phyloP scores from a whole-genome alignment of 2,797 vertebrate genomes.

The Betta splendens region DNA sequence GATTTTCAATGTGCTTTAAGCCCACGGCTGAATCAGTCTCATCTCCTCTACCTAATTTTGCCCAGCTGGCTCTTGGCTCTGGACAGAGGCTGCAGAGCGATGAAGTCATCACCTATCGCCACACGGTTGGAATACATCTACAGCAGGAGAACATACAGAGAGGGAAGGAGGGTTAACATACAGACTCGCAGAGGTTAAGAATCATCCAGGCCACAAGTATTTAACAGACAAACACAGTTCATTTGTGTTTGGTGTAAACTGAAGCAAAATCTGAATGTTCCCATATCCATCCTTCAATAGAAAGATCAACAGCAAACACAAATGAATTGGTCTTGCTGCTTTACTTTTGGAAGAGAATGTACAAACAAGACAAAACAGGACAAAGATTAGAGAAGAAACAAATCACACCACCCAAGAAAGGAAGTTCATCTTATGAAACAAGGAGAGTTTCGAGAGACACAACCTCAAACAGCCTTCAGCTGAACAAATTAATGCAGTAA shows the following conservation, averaged over 20 bases:
- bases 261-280: too few species aligned
- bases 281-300: too few species aligned
- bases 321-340: too few species aligned
- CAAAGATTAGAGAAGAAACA: conserved; percentile 53
- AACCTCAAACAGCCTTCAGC: conserved; percentile 20
- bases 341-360: too few species aligned
- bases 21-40: conserved; percentile 49
- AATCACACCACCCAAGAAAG: conserved; percentile 41
- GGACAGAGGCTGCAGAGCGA: conserved; percentile 99
- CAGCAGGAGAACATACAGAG: conserved; percentile 77
- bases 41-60: conserved; percentile 98
- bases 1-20: conserved; percentile 14
- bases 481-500: conserved; percentile 39
- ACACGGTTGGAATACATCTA: conserved; percentile 98
- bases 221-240: too few species aligned
- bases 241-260: too few species aligned
- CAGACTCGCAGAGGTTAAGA: conserved; percentile 60
- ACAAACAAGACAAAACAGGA: conserved; percentile 24
- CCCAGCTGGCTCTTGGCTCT: conserved; percentile 99
- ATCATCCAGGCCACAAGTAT: neutral
- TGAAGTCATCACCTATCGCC: conserved; percentile 98
- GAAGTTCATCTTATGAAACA: conserved; percentile 10
- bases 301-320: too few species aligned
- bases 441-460: conserved; percentile 16
- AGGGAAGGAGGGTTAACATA: conserved; percentile 57